A percentile compares a stretch with the other conserved stretches of the same genome.
Evolutionary conservation across 2,113 vertebrate species (phyloP).

Genomic region (Tyto alba): DNA sequence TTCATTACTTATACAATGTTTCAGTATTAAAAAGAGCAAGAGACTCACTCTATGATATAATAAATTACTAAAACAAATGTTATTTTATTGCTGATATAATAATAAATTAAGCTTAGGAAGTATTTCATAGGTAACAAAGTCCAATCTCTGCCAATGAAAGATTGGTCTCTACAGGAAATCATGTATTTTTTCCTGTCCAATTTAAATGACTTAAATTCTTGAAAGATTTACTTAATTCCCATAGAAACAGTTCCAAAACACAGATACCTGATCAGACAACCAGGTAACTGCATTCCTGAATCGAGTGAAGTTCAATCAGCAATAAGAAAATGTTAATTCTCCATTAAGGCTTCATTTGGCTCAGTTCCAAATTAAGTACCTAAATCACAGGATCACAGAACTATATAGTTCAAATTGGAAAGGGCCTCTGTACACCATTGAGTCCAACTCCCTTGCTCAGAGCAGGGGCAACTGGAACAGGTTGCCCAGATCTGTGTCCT

Average conservation of each 20-base stretch:
- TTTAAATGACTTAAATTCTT: not conserved
- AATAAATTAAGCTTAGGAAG: not conserved
- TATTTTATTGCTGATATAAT: not conserved
- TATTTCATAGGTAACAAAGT: not conserved
- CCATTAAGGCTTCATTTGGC: not conserved
- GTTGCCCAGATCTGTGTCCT: not conserved
- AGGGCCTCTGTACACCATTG: not conserved
- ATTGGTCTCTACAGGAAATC: not conserved
- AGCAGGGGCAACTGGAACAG: not conserved
- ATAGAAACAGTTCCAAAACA: not conserved
- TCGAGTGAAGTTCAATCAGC: not conserved
- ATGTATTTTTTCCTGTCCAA: not conserved
- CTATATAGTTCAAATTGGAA: fast-evolving
- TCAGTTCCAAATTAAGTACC: not conserved
- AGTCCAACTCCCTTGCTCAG: not conserved
- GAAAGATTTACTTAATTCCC: not conserved
- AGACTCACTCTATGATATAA: not conserved
- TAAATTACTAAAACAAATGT: not conserved
- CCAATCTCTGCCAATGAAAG: not conserved
- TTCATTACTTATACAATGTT: not conserved
- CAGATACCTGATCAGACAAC: not conserved
- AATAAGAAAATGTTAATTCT: not conserved
- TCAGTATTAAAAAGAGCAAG: not conserved
- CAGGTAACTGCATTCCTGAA: not conserved
- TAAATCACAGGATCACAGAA: not conserved